These are phyloP conservation scores for Zapornia atra DNA, from an alignment of 2,113 vertebrate genomes.

Conservation along the genomic window DNA sequence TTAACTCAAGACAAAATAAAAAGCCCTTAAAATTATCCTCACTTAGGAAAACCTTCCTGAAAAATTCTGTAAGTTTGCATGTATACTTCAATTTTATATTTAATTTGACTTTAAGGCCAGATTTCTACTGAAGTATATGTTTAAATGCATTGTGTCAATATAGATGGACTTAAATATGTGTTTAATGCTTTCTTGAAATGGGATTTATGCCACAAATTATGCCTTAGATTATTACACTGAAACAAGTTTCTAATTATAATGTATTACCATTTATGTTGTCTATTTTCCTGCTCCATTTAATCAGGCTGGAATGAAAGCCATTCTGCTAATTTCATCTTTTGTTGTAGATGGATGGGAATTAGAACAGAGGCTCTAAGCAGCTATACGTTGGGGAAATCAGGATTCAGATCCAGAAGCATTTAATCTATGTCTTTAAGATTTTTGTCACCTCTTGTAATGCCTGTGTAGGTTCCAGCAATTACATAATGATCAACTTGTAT, in stretches of 20 bases:
- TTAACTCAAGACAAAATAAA: not conserved
- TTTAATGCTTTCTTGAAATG: constrained; percentile 19
- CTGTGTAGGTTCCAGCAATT: not conserved
- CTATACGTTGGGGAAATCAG: not conserved
- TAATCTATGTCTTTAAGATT: not conserved
- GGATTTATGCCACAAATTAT: constrained; percentile 12
- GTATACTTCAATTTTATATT: not conserved
- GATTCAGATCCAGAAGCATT: not conserved
- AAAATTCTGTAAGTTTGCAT: not conserved
- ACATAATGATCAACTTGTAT: not conserved
- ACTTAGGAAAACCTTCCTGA: not conserved
- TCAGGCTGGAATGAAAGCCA: constrained; percentile 27
- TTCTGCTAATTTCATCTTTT: constrained; percentile 46
- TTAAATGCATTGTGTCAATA: constrained; percentile 10
- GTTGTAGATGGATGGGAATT: constrained; percentile 9
- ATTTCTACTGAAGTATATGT: not conserved
- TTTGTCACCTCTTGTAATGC: not conserved
- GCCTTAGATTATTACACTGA: constrained; percentile 14
- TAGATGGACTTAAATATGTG: not conserved
- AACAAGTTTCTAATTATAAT: constrained; percentile 22
- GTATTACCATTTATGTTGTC: constrained; percentile 20
- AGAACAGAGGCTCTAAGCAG: not conserved
- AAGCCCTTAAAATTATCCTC: not conserved
- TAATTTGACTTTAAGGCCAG: not conserved
- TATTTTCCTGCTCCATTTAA: constrained; percentile 54